phyloP scores from a whole-genome alignment of 2,113 vertebrate species.

The Psephotus haematonotus region DNA sequence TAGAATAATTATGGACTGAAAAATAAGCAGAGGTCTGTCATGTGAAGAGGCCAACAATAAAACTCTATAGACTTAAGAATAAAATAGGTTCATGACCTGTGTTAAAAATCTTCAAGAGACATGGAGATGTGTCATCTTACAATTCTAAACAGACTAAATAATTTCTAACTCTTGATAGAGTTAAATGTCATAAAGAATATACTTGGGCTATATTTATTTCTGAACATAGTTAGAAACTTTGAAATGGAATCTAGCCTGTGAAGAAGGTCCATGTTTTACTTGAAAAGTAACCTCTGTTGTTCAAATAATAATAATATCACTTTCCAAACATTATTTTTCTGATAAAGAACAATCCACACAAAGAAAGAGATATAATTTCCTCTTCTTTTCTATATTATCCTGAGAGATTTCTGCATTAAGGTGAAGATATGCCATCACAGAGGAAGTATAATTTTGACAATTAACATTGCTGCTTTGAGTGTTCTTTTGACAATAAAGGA shows the following conservation, averaged over 20 bases:
- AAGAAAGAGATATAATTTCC: background rate
- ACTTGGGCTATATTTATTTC: background rate
- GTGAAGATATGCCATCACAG: background rate
- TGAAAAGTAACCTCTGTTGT: background rate
- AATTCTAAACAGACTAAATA: background rate
- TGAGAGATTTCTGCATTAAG: background rate
- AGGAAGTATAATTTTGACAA: background rate
- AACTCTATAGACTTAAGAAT: background rate
- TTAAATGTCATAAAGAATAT: background rate
- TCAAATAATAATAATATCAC: background rate
- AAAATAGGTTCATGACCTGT: background rate
- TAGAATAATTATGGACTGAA: background rate
- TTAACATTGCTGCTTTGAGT: background rate
- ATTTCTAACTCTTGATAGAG: background rate
- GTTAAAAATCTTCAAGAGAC: background rate
- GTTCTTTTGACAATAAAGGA: background rate
- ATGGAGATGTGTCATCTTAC: background rate
- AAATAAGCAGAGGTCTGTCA: background rate
- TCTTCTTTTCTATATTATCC: background rate
- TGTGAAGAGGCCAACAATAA: background rate
- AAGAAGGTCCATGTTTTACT: background rate
- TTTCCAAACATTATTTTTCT: background rate
- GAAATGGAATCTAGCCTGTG: background rate
- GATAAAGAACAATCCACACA: background rate
- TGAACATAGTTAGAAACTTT: background rate